phyloP scores from a whole-genome alignment of 2,888 invertebrate genomes.

The Apotomis capreana region DNA sequence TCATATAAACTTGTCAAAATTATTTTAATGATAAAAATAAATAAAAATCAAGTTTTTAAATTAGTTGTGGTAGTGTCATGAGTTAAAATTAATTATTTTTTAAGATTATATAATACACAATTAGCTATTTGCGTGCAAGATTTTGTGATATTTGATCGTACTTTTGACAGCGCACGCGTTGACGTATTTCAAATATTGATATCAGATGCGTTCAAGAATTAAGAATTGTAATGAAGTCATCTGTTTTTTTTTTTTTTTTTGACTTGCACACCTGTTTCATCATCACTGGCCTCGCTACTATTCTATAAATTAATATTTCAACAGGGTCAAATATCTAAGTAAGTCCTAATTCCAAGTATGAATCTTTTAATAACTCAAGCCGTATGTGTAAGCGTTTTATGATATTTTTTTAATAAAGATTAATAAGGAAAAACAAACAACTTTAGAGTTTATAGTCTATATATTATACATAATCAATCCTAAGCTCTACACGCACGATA shows the following conservation, averaged over 20 bases:
- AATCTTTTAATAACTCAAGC: too few species aligned
- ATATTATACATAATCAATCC: constrained; percentile 48
- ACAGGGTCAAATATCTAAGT: too few species aligned
- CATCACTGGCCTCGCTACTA: too few species aligned
- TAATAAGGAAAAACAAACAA: neutral
- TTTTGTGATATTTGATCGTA: neutral
- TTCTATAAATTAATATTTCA: too few species aligned
- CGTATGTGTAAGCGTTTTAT: too few species aligned
- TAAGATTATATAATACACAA: too few species aligned
- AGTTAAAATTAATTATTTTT: too few species aligned
- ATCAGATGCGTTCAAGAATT: constrained; percentile 40
- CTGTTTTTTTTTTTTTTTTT: constrained; percentile 1
- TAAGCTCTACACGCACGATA: constrained; percentile 46
- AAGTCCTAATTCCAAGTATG: too few species aligned
- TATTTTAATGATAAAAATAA: neutral
- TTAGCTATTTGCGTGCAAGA: neutral
- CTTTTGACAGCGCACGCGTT: constrained; percentile 42
- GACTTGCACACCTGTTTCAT: neutral
- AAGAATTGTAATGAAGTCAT: neutral
- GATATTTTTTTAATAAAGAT: neutral
- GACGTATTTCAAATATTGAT: constrained; percentile 38
- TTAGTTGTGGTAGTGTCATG: neutral
- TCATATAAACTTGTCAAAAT: neutral
- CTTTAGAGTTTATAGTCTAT: constrained; percentile 42
- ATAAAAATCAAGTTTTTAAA: neutral